These are phyloP conservation scores for Actinemys pallida DNA, from an alignment of 2,113 vertebrate genomes.

Conservation along the genomic window DNA sequence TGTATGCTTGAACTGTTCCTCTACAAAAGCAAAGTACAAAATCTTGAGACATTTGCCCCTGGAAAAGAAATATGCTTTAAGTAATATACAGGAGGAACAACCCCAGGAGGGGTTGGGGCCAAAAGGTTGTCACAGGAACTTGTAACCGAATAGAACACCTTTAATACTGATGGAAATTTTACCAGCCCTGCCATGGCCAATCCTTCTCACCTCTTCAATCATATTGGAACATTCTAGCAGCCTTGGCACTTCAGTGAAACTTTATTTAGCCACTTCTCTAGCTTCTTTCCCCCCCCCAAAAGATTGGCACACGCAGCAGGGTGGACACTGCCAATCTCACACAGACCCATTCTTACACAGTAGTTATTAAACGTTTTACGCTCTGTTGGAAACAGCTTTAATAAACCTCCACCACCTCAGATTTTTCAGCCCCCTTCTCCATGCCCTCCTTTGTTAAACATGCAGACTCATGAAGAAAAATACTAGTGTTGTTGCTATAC, in stretches of 20 bases:
- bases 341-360: not conserved
- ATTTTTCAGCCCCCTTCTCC: constrained; percentile 27
- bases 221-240: not conserved
- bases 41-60: constrained; percentile 48
- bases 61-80: constrained; percentile 22
- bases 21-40: not conserved
- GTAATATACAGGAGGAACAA: constrained; percentile 26
- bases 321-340: not conserved
- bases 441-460: constrained; percentile 28
- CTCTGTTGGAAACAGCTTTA: constrained; percentile 55
- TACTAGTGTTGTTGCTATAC: constrained; percentile 39
- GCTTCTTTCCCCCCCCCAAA: not conserved
- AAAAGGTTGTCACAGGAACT: constrained; percentile 42
- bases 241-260: not conserved
- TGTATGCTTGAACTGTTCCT: constrained; percentile 13
- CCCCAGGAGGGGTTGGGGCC: constrained; percentile 27
- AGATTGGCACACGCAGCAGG: not conserved
- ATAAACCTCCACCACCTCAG: constrained; percentile 28
- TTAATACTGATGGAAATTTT: constrained; percentile 3
- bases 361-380: constrained; percentile 4
- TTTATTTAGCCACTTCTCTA: not conserved
- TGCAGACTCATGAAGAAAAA: constrained; percentile 30
- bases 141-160: constrained; percentile 18
- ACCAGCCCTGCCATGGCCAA: not conserved
- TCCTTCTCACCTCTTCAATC: not conserved